Base-by-base conservation (phyloP, 2,113 vertebrate genomes). In the Lethenteron reissneri region DNA sequence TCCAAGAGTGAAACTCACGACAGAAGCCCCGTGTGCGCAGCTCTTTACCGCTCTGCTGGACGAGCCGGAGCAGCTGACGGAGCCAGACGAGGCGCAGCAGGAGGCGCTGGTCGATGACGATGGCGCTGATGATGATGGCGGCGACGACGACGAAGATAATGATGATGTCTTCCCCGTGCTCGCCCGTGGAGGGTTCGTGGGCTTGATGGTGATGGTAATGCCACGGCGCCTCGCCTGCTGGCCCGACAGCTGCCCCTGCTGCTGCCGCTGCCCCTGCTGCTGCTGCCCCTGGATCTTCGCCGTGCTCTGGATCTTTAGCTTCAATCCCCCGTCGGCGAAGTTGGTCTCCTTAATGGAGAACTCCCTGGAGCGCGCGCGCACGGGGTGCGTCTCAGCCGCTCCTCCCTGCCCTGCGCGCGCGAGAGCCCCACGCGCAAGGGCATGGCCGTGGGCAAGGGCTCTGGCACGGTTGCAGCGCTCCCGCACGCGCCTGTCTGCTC, bases 291-390 rank as follows among this genome's bases (percentile, higher is more conserved):
- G 97, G 1, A 91, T 88, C 78, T 92, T 83, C 79, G 97, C 97
- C 70, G 91, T 99, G 64, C 92, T 97, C 83, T 99, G 94, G 76
- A 99, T 99, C 83, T 99, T 99, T 75, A 99, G 77, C 77, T 99
- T 99, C 76, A 99, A 84, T 78, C 94, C 97, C 76, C 94, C 94
- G 77, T 97, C 92, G 0, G 90, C 87, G 79, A 99, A 99, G 80
- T 90, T 99, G 3, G 94, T 92, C 78, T 99, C 94, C 79, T 99
- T 99, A 81, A 99, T 99, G 76, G 94, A 97, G 84, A 99, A 99
- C 71, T 99, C 94, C 80, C 97, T 90, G 69, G 97, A 91, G 76
- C 97, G 92, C 78, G 91, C 75, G 74, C 84, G 87, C 1, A 95
- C 92, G 78, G 86, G 85, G 1, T 85, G 84, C 73, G 81, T 87